phyloP scores from a whole-genome alignment of 1,140 invertebrate species.

The Melipona quadrifasciata region DNA sequence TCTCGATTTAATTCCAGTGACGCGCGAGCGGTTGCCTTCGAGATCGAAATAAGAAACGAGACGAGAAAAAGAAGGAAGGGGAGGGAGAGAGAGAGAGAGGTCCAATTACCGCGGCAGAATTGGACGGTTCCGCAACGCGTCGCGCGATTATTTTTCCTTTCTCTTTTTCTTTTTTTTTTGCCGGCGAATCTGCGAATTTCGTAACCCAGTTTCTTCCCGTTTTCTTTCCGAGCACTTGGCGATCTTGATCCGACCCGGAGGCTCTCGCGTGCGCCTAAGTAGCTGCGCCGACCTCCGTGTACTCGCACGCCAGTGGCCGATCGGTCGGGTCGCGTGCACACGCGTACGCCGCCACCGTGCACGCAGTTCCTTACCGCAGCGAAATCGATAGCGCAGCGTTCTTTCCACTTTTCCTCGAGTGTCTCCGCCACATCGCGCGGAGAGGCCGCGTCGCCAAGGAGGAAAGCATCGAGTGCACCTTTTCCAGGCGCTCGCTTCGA shows the following conservation, averaged over 20 bases:
- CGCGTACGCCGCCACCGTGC: background rate
- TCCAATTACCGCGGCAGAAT: slow-evolving; percentile 22
- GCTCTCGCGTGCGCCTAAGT: slow-evolving; percentile 53
- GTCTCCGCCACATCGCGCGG: background rate
- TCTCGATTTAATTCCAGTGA: background rate
- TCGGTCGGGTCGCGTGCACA: background rate
- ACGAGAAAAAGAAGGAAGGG: background rate
- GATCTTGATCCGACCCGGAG: slow-evolving; percentile 31
- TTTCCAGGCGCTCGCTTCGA: background rate
- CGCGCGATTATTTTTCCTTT: background rate
- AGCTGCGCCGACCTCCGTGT: slow-evolving; percentile 16
- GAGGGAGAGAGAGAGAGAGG: background rate
- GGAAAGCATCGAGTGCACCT: background rate
- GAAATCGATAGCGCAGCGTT: slow-evolving; percentile 59
- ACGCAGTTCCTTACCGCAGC: slow-evolving; percentile 51
- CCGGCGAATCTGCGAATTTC: background rate
- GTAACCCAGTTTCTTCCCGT: slow-evolving; percentile 29
- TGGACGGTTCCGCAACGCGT: slow-evolving; percentile 12
- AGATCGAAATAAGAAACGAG: background rate
- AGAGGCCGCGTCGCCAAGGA: background rate
- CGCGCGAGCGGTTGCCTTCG: background rate
- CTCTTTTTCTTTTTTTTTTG: background rate
- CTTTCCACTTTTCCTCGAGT: slow-evolving; percentile 35
- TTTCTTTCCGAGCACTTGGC: slow-evolving; percentile 41
- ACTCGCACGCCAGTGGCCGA: background rate